Percentiles rank a stretch among this genome's conserved stretches.
Conservation (phyloP, 1,140 invertebrate species). For the Solen grandis region DNA sequence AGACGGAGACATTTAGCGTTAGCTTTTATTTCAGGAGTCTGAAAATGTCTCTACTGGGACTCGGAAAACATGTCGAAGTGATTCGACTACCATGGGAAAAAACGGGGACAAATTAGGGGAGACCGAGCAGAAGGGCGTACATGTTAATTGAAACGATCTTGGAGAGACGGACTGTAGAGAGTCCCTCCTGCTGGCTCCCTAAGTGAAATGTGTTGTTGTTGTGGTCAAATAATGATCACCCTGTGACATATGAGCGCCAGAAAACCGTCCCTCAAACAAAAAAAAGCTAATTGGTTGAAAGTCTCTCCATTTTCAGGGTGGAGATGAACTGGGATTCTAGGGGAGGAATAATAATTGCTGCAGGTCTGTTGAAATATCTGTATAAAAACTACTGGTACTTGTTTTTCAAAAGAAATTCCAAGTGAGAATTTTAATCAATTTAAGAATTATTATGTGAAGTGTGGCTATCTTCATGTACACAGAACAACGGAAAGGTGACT, state of each 20-base stretch:
- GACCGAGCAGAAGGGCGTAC: slow-evolving; percentile 36
- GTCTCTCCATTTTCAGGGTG: not conserved
- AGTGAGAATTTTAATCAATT: no score
- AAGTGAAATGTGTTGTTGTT: slow-evolving; percentile 44
- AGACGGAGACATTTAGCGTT: no score
- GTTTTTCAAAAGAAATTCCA: not conserved
- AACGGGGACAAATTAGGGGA: no score
- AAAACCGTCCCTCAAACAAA: not conserved
- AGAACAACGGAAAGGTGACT: no score
- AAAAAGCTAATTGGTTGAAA: not conserved
- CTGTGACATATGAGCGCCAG: slow-evolving; percentile 35
- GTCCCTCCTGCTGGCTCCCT: no score
- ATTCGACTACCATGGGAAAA: no score
- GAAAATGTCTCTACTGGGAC: no score
- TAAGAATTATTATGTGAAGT: no score
- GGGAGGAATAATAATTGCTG: not conserved
- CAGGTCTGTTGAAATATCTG: not conserved
- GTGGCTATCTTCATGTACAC: no score
- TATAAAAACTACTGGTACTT: not conserved
- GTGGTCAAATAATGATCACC: slow-evolving; percentile 56
- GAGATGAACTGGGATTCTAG: not conserved
- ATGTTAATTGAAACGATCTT: slow-evolving; percentile 52
- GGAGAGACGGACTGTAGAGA: slow-evolving; percentile 25
- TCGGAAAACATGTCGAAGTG: no score
- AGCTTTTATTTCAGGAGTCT: no score